These are phyloP conservation scores for Eudemis profundana DNA, from an alignment of 2,888 invertebrate genomes.

Conservation along the genomic window DNA sequence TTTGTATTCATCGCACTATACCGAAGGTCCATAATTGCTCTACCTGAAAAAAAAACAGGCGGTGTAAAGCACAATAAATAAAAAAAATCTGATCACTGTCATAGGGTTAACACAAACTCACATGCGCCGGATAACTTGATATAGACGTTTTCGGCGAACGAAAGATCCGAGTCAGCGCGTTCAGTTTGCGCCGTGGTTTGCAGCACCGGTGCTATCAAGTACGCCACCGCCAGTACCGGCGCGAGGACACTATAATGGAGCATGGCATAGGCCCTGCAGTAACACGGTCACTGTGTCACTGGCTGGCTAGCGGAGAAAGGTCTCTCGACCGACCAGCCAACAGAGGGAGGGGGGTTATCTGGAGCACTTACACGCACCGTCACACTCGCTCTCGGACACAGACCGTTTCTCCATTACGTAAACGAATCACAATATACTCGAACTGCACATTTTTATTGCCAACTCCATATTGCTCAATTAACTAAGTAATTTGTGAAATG, in stretches of 20 bases:
- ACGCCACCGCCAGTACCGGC: constrained; percentile 59
- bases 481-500: constrained; percentile 27
- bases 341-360: constrained; percentile 72
- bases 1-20: constrained; percentile 65
- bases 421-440: constrained; percentile 37
- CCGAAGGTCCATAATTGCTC: constrained; percentile 76
- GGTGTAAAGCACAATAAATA: constrained; percentile 33
- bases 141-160: constrained; percentile 75
- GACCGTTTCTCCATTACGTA: constrained; percentile 41
- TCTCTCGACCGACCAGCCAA: constrained; percentile 49
- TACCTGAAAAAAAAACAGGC: constrained; percentile 66
- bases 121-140: constrained; percentile 77
- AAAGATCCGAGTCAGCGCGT: constrained; percentile 58
- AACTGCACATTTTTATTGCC: constrained; percentile 34
- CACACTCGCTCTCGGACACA: constrained; percentile 48
- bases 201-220: constrained; percentile 51
- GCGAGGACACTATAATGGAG: constrained; percentile 61
- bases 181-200: constrained; percentile 51
- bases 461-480: constrained; percentile 31
- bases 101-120: constrained; percentile 63
- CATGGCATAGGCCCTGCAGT: constrained; percentile 74
- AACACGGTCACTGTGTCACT: constrained; percentile 82
- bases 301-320: constrained; percentile 77
- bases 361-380: constrained; percentile 60
- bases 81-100: constrained; percentile 45